Evolutionary conservation across 2,797 vertebrate genomes (phyloP), one percentile per base, ranked within the genome.

Genomic region (Peromyscus melanophrys): DNA sequence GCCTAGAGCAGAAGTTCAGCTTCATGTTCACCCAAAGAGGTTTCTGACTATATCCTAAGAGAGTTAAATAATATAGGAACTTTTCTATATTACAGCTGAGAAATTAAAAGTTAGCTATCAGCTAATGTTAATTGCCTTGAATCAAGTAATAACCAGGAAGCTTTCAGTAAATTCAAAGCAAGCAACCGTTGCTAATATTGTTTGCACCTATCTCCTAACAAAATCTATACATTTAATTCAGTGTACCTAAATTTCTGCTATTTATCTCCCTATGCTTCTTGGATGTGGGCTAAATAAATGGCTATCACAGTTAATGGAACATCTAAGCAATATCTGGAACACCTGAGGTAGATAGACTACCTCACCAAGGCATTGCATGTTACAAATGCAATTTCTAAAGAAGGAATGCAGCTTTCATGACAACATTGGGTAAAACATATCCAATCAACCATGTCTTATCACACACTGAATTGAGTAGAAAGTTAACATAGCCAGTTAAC

Each of bases 71-170:
- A 55, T 6, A 40, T 16, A 40, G n/a, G 34, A 88, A 61, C 13
- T 73, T 84, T 31, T 19, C 49, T 57, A 0, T n/a, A n/a, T 43
- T 37, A 83, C 49, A 83, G 55, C 25, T 29, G 21, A 88, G n/a
- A 21, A 40, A 6, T 73, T 34, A 55, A 80, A 71, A 67, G 29
- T 27, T 13, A 81, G 25, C 34, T 6, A 77, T 57, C 31, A 61
- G 43, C 59, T 91, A 84, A 89, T 37, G n/a, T 16, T 52, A 75
- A 92, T 93, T 82, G 55, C 8, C n/a, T 86, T 75, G 21, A 82
- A 49, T 65, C 77, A 84, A 40, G 19, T 21, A 84, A 12, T 76
- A 75, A 86, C 75, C n/a, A 94, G 49, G 23, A 67, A 87, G 37
- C 43, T 86, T 84, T 37, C 7, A 76, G 19, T 16, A 55, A 65